Evolutionary conservation across 2,888 invertebrate genomes (phyloP).

Genomic region (Tuberolachnus salignus): DNA sequence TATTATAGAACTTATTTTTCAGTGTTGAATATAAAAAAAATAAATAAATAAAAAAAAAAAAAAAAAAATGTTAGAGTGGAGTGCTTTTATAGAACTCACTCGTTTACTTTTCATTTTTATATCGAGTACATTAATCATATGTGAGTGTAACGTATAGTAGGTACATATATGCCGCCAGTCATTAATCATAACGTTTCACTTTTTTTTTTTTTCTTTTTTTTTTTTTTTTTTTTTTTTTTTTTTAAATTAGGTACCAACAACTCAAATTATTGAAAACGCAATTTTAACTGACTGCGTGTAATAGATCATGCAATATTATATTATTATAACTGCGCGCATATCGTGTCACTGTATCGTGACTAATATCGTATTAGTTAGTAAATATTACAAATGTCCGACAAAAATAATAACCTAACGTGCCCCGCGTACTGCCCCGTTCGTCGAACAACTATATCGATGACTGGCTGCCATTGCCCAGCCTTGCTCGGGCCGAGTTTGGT

Average conservation of each 20-base stretch:
- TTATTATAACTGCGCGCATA: too few relatives aligned
- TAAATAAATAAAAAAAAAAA: too few relatives aligned
- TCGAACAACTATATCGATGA: too few relatives aligned
- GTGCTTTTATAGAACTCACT: slow-evolving; percentile 23
- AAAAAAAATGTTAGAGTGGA: not conserved
- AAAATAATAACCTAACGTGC: too few relatives aligned
- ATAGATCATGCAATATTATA: not conserved
- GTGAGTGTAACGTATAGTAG: slow-evolving; percentile 17
- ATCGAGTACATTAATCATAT: slow-evolving; percentile 38
- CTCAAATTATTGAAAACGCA: not conserved
- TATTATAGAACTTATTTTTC: slow-evolving; percentile 31
- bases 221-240: not conserved
- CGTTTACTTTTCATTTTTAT: slow-evolving; percentile 34
- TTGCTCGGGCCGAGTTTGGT: too few relatives aligned
- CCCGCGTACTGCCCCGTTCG: too few relatives aligned
- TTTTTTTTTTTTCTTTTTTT: slow-evolving; percentile 19
- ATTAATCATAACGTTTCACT: slow-evolving; percentile 32
- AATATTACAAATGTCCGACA: too few relatives aligned
- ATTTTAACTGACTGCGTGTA: not conserved
- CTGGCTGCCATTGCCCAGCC: too few relatives aligned
- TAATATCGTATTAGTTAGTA: too few relatives aligned
- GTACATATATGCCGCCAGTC: too few relatives aligned
- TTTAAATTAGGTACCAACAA: not conserved
- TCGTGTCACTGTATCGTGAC: too few relatives aligned
- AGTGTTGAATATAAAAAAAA: not conserved